phyloP scores from a whole-genome alignment of 2,113 vertebrate species.

The Ivindomyrus marchei region DNA sequence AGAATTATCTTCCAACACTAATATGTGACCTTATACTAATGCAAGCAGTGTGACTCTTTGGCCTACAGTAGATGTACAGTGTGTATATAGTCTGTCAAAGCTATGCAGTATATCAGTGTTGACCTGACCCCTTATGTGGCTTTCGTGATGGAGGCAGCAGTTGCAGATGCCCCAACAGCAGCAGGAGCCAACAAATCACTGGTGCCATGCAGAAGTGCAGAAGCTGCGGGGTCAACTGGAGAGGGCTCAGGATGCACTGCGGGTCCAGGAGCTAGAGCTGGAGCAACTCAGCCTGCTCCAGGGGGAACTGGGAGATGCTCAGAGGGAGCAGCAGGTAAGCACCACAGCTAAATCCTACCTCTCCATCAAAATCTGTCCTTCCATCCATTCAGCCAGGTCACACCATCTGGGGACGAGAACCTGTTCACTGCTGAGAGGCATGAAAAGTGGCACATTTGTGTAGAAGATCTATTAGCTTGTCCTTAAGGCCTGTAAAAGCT shows the following conservation, averaged over 20 bases:
- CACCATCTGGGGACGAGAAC: not conserved
- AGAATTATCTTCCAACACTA: not conserved
- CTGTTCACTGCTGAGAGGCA: not conserved
- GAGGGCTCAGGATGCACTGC: slow-evolving; percentile 65
- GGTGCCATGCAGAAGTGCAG: slow-evolving; percentile 66
- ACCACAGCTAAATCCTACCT: not conserved
- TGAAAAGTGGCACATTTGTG: not conserved
- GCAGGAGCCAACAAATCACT: slow-evolving; percentile 66
- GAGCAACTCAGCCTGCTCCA: slow-evolving; percentile 67
- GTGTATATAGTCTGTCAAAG: not conserved
- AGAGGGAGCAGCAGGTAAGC: slow-evolving; percentile 66
- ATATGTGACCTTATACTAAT: not conserved
- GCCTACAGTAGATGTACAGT: not conserved
- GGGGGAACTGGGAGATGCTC: slow-evolving; percentile 60
- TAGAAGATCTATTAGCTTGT: not conserved
- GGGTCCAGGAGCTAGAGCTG: slow-evolving; percentile 72
- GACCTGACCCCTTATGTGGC: not conserved
- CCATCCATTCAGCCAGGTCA: not conserved
- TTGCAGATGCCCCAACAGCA: slow-evolving; percentile 54
- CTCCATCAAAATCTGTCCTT: not conserved
- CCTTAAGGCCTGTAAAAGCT: not conserved
- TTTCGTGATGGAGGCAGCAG: slow-evolving; percentile 44
- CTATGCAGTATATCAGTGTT: not conserved
- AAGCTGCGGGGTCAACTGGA: slow-evolving; percentile 65
- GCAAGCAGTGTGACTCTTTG: not conserved